Conservation (phyloP, 2,888 invertebrate species). For the Theretra japonica region DNA sequence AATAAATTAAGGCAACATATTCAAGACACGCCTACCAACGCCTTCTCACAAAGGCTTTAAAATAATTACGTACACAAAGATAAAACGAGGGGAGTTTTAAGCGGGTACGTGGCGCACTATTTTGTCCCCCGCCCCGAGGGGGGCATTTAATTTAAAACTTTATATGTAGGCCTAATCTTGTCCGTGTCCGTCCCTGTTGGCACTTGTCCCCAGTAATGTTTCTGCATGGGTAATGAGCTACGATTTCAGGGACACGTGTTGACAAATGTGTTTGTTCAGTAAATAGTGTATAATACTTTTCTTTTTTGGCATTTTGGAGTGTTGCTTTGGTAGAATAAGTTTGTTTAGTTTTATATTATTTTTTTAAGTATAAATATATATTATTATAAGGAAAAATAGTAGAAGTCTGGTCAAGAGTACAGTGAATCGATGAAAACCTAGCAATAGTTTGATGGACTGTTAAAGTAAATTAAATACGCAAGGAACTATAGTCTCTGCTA, state of each 20-base stretch:
- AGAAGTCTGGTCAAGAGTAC: too few relatives aligned
- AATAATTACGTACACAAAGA: constrained; percentile 53
- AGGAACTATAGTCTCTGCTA: too few relatives aligned
- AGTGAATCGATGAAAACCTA: too few relatives aligned
- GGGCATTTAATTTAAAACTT: constrained; percentile 68
- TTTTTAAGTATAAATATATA: too few relatives aligned
- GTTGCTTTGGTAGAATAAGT: neutral
- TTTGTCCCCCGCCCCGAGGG: constrained; percentile 46
- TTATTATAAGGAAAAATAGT: too few relatives aligned
- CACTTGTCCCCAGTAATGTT: constrained; percentile 49
- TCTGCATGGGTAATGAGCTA: constrained; percentile 67
- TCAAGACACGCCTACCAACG: constrained; percentile 26
- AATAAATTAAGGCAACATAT: constrained; percentile 29
- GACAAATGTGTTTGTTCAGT: constrained; percentile 6
- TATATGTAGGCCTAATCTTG: constrained; percentile 69
- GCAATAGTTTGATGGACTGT: too few relatives aligned
- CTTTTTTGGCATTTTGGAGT: constrained; percentile 28
- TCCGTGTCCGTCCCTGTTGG: constrained; percentile 58
- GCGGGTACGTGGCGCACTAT: constrained; percentile 41
- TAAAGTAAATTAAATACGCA: too few relatives aligned
- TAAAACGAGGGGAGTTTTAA: constrained; percentile 50
- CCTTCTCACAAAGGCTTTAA: constrained; percentile 43
- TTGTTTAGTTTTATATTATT: too few relatives aligned
- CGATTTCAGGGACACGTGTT: constrained; percentile 57
- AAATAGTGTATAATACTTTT: constrained; percentile 16